Evolutionary conservation across 37 sponge, comb jelly and placozoan genomes (phyloP).

Genomic region (Chondrilla cf. caribensis): DNA sequence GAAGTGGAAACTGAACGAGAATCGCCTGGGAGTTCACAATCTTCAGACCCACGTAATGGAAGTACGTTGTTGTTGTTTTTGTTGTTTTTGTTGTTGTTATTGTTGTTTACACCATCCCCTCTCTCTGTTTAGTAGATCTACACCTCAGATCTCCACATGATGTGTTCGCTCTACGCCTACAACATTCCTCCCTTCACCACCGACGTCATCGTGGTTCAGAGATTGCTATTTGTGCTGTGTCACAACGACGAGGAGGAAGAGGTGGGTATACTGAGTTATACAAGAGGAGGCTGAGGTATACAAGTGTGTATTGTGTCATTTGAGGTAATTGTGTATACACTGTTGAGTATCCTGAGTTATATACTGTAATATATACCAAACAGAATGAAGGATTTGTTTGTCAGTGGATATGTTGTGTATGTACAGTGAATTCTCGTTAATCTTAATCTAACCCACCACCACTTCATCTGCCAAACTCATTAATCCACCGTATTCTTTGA

Average conservation of each 20-base stretch:
- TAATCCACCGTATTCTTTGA: too few species aligned
- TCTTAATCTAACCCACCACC: too few species aligned
- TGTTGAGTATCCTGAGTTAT: too few species aligned
- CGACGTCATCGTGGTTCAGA: slow-evolving; percentile 39
- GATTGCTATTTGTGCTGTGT: slow-evolving; percentile 53
- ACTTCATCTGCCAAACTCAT: not conserved
- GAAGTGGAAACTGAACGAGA: slow-evolving; percentile 45
- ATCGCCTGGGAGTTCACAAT: slow-evolving; percentile 53
- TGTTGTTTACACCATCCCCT: not conserved
- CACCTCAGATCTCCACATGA: slow-evolving; percentile 50
- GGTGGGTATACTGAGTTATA: not conserved
- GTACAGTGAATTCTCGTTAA: too few species aligned
- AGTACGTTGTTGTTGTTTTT: slow-evolving; percentile 14
- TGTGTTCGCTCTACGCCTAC: slow-evolving; percentile 22
- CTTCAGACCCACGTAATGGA: slow-evolving; percentile 44
- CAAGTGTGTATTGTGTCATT: too few species aligned
- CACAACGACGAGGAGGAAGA: slow-evolving; percentile 45
- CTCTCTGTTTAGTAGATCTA: slow-evolving; percentile 60
- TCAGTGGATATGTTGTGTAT: too few species aligned
- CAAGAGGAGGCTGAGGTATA: too few species aligned
- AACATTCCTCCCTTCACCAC: slow-evolving; percentile 45
- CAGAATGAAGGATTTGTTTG: too few species aligned
- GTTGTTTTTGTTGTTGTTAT: not conserved
- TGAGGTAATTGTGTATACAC: too few species aligned
- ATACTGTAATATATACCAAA: too few species aligned